Percentiles rank a stretch among this genome's conserved stretches.
Evolutionary conservation across 2,888 invertebrate species (phyloP).

Genomic region (Ormyrus pomaceus): DNA sequence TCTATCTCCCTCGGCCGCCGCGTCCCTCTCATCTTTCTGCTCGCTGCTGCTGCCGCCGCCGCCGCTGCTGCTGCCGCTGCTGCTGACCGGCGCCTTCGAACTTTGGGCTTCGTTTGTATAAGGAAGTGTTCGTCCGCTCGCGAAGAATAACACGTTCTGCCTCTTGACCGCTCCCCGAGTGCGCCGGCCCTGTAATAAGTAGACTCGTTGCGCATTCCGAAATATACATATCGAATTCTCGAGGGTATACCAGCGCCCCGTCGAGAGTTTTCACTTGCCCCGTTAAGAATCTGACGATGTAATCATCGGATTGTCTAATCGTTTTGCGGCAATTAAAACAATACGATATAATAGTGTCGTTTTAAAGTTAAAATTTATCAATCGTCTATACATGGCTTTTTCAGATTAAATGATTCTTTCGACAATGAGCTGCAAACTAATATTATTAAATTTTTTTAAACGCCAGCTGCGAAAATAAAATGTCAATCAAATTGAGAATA

Average conservation of each 20-base stretch:
- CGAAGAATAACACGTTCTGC: slow-evolving; percentile 73
- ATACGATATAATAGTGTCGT: too few relatives aligned
- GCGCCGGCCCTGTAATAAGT: slow-evolving; percentile 50
- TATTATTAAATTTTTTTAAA: too few relatives aligned
- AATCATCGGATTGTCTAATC: too few relatives aligned
- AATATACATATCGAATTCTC: slow-evolving; percentile 25
- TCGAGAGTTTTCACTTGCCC: not conserved
- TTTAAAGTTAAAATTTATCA: not conserved
- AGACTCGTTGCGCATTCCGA: slow-evolving; percentile 43
- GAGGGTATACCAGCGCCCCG: not conserved
- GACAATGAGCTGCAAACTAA: too few relatives aligned
- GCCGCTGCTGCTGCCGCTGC: too few relatives aligned
- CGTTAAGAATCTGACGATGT: not conserved
- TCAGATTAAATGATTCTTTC: too few relatives aligned
- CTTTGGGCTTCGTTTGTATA: slow-evolving; percentile 69
- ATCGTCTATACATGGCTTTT: not conserved
- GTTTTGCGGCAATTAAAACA: too few relatives aligned
- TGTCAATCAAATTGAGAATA: too few relatives aligned
- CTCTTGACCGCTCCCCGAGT: slow-evolving; percentile 61
- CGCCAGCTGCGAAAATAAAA: too few relatives aligned
- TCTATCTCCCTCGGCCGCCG: slow-evolving; percentile 38
- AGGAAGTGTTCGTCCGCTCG: slow-evolving; percentile 66
- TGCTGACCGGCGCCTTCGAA: slow-evolving; percentile 59
- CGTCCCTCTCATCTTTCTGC: slow-evolving; percentile 44
- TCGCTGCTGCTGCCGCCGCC: not conserved